These are phyloP conservation scores for Strix uralensis DNA, from an alignment of 2,113 vertebrate species.

Conservation along the genomic window DNA sequence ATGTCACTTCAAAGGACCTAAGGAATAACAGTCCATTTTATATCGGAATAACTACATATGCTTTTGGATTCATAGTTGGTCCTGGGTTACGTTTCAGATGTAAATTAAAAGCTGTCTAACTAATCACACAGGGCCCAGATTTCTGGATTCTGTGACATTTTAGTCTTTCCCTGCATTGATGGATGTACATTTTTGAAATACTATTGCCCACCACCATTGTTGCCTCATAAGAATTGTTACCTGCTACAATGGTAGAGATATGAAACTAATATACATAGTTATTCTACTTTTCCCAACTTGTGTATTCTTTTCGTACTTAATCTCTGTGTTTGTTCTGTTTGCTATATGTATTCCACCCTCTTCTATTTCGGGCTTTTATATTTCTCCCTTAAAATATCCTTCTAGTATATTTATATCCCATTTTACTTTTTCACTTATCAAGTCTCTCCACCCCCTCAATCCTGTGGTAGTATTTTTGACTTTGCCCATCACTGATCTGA, in stretches of 20 bases:
- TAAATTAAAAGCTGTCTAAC: neutral
- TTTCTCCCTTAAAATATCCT: neutral
- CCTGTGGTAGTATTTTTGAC: neutral
- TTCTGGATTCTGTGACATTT: neutral
- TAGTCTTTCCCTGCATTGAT: neutral
- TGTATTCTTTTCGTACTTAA: neutral
- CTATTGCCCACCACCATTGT: neutral
- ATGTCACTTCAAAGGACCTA: neutral
- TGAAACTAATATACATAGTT: neutral
- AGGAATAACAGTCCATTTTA: neutral
- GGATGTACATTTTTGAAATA: neutral
- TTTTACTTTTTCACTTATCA: accelerated
- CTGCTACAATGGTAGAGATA: neutral
- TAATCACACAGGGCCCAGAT: accelerated
- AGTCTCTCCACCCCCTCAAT: neutral
- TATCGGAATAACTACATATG: neutral
- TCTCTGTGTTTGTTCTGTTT: neutral
- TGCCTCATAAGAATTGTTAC: neutral
- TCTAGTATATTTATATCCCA: neutral
- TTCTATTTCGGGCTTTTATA: neutral
- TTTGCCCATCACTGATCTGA: neutral
- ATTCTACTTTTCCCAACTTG: neutral
- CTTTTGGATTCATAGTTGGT: neutral
- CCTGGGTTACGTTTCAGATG: neutral
- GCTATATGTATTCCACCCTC: neutral